These are phyloP conservation scores for Wasmannia auropunctata DNA, from an alignment of 1,140 invertebrate genomes.

Conservation along the genomic window DNA sequence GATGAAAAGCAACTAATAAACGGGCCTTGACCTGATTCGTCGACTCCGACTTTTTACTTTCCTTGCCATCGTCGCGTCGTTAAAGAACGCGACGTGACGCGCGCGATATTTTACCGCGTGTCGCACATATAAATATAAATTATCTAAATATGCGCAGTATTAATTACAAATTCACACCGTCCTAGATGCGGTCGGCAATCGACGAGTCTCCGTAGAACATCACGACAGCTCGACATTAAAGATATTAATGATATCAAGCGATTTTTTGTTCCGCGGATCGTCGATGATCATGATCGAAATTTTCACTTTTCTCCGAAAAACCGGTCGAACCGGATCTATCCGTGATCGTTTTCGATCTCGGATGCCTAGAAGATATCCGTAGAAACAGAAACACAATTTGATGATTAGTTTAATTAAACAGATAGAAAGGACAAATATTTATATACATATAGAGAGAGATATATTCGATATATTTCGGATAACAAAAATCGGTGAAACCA, in stretches of 20 bases:
- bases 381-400: background rate
- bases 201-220: background rate
- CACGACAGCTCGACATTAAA: background rate
- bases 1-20: conserved; percentile 56
- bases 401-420: background rate
- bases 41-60: conserved; percentile 48
- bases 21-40: conserved; percentile 50
- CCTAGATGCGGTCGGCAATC: background rate
- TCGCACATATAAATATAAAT: conserved; percentile 6
- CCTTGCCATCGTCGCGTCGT: background rate
- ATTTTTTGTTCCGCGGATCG: background rate
- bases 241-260: background rate
- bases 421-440: background rate
- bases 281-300: background rate
- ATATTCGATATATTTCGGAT: background rate
- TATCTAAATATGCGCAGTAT: background rate
- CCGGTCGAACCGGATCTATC: conserved; percentile 46
- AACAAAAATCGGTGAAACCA: conserved; percentile 63
- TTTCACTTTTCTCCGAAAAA: conserved; percentile 64
- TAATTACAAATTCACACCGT: background rate
- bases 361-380: background rate
- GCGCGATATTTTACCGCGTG: background rate
- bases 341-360: conserved; percentile 2
- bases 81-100: conserved; percentile 1
- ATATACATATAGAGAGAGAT: background rate